phyloP scores from a whole-genome alignment of 2,888 invertebrate species.

The Parasteatoda lunata region DNA sequence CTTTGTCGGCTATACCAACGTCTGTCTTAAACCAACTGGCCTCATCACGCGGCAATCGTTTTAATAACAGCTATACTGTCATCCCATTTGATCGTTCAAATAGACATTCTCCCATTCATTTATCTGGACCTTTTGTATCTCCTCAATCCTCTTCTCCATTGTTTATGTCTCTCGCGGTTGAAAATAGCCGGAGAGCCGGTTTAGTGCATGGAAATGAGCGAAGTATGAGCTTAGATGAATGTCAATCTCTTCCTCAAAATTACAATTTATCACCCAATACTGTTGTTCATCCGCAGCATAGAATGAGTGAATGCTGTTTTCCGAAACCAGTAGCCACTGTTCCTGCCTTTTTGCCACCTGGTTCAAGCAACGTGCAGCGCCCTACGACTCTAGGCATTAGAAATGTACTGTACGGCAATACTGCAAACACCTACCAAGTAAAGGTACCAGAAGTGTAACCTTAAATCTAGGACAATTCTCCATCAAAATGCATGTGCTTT shows the following conservation, averaged over 20 bases:
- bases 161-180: conserved; percentile 61
- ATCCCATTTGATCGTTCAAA: conserved; percentile 47
- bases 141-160: conserved; percentile 45
- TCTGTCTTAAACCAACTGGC: conserved; percentile 29
- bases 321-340: conserved; percentile 42
- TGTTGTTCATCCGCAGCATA: conserved; percentile 23
- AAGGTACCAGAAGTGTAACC: conserved; percentile 54
- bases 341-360: conserved; percentile 32
- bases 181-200: conserved; percentile 42
- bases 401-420: conserved; percentile 46
- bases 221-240: conserved; percentile 28
- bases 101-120: conserved; percentile 47
- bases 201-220: conserved; percentile 2
- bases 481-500: conserved; percentile 60
- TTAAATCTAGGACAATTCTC: conserved; percentile 48
- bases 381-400: conserved; percentile 51
- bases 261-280: conserved; percentile 9
- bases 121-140: conserved; percentile 50
- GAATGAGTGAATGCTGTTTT: conserved; percentile 34
- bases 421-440: conserved; percentile 28
- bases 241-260: conserved; percentile 19
- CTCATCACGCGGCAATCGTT: neutral
- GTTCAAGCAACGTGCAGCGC: conserved; percentile 36
- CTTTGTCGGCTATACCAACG: conserved; percentile 9
- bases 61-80: conserved; percentile 45